Evolutionary conservation across 2,113 vertebrate genomes (phyloP).

Genomic region (Lophotis ruficrista): DNA sequence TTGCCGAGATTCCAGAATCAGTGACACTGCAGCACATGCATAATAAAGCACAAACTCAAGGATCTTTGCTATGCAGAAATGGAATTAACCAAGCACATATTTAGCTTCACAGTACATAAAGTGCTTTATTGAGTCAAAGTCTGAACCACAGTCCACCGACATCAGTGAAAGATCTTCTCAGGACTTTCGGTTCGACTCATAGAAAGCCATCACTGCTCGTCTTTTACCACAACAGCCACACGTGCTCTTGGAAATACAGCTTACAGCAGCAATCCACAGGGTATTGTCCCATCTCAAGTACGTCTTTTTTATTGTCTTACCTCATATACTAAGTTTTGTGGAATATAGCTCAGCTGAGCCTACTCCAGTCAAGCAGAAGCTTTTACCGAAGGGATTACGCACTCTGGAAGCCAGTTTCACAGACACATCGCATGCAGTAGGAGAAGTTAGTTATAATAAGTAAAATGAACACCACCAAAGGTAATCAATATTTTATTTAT

Average conservation of each 20-base stretch:
- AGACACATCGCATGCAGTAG: accelerated
- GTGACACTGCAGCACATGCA: not conserved
- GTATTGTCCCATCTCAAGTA: not conserved
- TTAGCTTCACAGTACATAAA: not conserved
- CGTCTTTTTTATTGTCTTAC: not conserved
- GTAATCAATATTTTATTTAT: conserved; percentile 95
- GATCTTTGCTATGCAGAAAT: accelerated
- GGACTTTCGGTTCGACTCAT: not conserved
- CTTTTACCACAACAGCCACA: not conserved
- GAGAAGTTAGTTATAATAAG: not conserved
- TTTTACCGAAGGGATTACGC: not conserved
- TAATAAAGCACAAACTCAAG: not conserved
- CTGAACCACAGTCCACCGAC: not conserved
- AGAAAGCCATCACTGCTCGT: not conserved
- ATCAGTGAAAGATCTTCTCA: not conserved
- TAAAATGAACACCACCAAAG: conserved; percentile 14
- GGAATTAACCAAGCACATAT: not conserved
- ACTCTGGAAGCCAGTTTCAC: not conserved
- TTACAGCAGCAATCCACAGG: not conserved
- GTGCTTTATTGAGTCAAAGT: not conserved
- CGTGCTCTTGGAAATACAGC: not conserved
- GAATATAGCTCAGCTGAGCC: not conserved
- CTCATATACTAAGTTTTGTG: not conserved
- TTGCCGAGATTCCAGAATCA: not conserved
- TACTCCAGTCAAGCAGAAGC: not conserved